Percentiles rank a stretch among this genome's conserved stretches.
These are phyloP conservation scores for Phania funesta DNA, from an alignment of 2,888 invertebrate genomes.

Conservation along the genomic window DNA sequence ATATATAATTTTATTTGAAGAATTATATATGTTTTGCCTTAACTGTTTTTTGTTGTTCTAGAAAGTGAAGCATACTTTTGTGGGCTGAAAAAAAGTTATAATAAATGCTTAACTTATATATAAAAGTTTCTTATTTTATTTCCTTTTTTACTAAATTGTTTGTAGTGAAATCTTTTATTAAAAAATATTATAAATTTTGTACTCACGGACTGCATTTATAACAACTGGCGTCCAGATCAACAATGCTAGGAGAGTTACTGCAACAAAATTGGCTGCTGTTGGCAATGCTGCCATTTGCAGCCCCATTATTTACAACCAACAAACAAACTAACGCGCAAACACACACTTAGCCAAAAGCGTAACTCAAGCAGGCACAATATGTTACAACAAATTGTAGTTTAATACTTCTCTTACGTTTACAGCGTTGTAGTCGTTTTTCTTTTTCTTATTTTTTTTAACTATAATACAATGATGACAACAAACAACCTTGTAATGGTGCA, in stretches of 20 bases:
- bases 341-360: conserved; percentile 6
- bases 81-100: neutral
- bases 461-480: conserved; percentile 21
- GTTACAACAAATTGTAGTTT: conserved; percentile 19
- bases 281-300: conserved; percentile 79
- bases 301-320: conserved; percentile 78
- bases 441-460: neutral
- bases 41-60: neutral
- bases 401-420: neutral
- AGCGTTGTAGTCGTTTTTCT: neutral
- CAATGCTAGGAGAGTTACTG: conserved; percentile 76
- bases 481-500: conserved; percentile 38
- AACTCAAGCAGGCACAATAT: conserved; percentile 11
- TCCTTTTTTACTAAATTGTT: neutral
- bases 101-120: conserved; percentile 1
- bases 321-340: conserved; percentile 55
- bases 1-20: neutral
- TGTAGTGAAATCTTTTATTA: neutral
- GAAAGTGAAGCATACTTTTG: conserved; percentile 34
- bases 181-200: conserved; percentile 70
- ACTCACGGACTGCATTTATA: conserved; percentile 80
- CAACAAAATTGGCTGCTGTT: conserved; percentile 79
- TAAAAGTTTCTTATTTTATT: neutral
- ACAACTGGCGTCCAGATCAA: conserved; percentile 77
- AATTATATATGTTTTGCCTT: neutral